These are phyloP conservation scores for Staurois parvus DNA, from an alignment of 2,797 vertebrate genomes.

Conservation along the genomic window DNA sequence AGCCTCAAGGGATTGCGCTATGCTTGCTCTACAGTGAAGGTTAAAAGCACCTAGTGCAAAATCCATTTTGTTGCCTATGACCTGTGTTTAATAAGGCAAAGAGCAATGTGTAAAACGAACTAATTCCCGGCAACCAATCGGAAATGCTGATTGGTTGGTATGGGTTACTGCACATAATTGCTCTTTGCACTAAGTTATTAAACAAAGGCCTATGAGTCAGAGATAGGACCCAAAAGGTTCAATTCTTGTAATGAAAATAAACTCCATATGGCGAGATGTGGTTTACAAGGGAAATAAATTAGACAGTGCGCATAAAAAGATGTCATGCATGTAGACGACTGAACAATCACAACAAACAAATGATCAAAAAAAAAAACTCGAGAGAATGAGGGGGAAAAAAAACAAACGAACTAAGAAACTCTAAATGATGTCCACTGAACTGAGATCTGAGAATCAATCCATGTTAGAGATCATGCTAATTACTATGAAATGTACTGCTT, in stretches of 20 bases:
- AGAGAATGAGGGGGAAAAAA: neutral
- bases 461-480: neutral
- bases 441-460: neutral
- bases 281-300: constrained; percentile 17
- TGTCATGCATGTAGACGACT: neutral
- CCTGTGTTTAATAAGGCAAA: neutral
- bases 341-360: neutral
- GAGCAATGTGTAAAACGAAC: neutral
- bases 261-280: constrained; percentile 12
- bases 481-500: neutral
- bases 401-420: neutral
- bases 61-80: neutral
- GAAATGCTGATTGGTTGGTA: constrained; percentile 1
- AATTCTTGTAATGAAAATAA: constrained; percentile 6
- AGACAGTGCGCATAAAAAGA: constrained; percentile 5
- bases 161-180: neutral
- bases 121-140: neutral
- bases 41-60: neutral
- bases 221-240: neutral
- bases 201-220: neutral
- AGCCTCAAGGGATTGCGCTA: neutral
- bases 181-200: neutral
- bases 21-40: neutral
- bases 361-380: neutral
- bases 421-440: neutral